Conservation (phyloP, 2,888 invertebrate species). For the Nineta flava region DNA sequence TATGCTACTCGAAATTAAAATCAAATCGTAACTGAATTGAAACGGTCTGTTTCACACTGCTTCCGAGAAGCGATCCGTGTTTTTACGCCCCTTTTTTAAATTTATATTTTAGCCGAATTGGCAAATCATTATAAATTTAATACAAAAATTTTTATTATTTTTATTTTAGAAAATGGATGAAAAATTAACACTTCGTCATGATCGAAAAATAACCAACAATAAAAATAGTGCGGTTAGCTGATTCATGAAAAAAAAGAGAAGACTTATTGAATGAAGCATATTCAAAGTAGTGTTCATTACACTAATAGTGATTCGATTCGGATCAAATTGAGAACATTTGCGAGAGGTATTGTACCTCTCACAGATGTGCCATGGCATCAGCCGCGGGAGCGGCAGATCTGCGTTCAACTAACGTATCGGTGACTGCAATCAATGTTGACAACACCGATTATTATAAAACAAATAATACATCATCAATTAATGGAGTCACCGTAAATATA, state of each 20-base stretch:
- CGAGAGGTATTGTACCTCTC: neutral
- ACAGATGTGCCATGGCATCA: slow-evolving; percentile 22
- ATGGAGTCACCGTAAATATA: slow-evolving; percentile 12
- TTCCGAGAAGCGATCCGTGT: no score
- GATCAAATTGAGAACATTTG: neutral
- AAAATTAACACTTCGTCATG: neutral
- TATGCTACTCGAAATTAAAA: no score
- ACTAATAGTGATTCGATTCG: neutral
- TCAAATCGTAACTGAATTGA: no score
- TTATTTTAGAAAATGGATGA: neutral
- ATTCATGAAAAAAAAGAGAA: neutral
- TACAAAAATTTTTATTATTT: neutral
- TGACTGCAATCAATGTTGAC: slow-evolving; percentile 59
- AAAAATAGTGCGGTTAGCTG: neutral
- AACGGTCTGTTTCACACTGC: no score
- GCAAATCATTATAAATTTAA: no score
- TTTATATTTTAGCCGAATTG: no score
- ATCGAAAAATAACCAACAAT: neutral
- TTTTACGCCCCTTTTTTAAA: no score
- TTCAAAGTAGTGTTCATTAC: neutral
- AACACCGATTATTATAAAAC: slow-evolving; percentile 3
- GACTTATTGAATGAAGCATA: neutral
- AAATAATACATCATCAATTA: neutral
- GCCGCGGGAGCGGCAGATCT: slow-evolving; percentile 22
- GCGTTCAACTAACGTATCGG: slow-evolving; percentile 48